Base-by-base conservation (phyloP, 2,113 vertebrate species). In the Corvus cornix region DNA sequence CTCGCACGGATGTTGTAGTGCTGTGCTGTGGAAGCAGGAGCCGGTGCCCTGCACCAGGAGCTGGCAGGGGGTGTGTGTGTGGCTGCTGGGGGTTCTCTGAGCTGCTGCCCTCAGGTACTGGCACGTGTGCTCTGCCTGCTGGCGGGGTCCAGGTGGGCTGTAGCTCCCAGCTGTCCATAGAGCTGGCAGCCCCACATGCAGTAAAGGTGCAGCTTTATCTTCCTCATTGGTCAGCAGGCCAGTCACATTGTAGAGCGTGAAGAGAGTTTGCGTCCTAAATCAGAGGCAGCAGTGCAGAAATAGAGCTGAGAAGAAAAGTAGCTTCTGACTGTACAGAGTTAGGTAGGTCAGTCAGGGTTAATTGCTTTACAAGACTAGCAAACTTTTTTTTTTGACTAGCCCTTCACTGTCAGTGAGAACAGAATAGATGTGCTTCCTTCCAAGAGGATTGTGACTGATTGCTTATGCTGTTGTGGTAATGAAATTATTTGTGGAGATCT, bases 41-140 rank as follows among this genome's bases (percentile, higher is more conserved):
- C 0, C 0, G 1, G 5, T 64, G 41, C 35, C 11, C 53, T 30
- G 35, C 9, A 0, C 23, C 39, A 39, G 1, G 1, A 16, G 35
- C 62, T 53, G 26, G 12, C 67, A 49, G 27, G 13, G 5, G 2
- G 21, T 33, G 3, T 28, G n/a, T 44, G 3, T 28, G 20, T 46
- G 39, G 33, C 48, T 55, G 41, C 64, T 27, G 18, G 27, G 18
- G 1, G 2, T 49, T 73, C 68, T 72, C 44, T 30, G 12, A 76
- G 59, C 69, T 49, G 23, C 9, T 43, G 37, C 41, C 63, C 39
- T 19, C 10, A 15, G 53, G n/a, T 44, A 1, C 10, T 17, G 60
- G 37, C 46, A 0, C 13, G 1, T 4, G 30, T 44, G 43, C 43
- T 90, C 64, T 90, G 48, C 10, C 52, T 64, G 60, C 46, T 56